Evolutionary conservation across 2,888 invertebrate genomes (phyloP), one percentile per base, ranked within the genome.

Genomic region (Iphiclides podalirius): DNA sequence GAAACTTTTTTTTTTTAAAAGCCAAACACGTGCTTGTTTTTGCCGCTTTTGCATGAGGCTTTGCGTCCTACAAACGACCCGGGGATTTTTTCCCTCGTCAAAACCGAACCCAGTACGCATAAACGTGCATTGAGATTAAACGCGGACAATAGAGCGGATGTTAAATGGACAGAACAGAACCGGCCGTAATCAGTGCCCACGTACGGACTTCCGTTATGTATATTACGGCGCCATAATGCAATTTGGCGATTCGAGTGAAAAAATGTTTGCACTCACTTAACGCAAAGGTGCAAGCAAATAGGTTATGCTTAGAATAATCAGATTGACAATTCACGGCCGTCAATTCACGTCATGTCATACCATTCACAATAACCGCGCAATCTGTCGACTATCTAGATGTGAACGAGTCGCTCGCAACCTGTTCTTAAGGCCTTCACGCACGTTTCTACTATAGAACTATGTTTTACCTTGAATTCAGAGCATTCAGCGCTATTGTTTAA

Each of bases 71-170:
- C 43, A 53, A 46, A 44, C 49, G 46, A 55, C 47, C 52, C 33
- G 43, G 46, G 49, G 39, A 47, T 33, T 23, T 46, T 53, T 53
- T 35, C 36, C 13, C 23, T 14, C 33, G 54, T 53, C 52, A 57
- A 52, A 57, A 53, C 50, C 50, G 40, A 52, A 58, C 53, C 41
- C 43, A 52, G 46, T 47, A 41, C 36, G 51, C 51, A 53, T 58
- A 55, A 57, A 60, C 63, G 52, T 59, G 61, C 59, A 59, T 43
- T 59, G 61, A 58, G 60, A 70, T 69, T 72, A 64, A 71, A 68
- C 60, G 66, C 56, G 58, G 60, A 82, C 75, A 82, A 83, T 73
- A 63, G 69, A 70, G 59, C 81, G 84, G 81, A 84, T 74, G 78
- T 80, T 77, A 70, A 72, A 68, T 69, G 72, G 67, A 64, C 66